Conservation (phyloP, 2,888 invertebrate species). For the Blastobasis lacticolella region DNA sequence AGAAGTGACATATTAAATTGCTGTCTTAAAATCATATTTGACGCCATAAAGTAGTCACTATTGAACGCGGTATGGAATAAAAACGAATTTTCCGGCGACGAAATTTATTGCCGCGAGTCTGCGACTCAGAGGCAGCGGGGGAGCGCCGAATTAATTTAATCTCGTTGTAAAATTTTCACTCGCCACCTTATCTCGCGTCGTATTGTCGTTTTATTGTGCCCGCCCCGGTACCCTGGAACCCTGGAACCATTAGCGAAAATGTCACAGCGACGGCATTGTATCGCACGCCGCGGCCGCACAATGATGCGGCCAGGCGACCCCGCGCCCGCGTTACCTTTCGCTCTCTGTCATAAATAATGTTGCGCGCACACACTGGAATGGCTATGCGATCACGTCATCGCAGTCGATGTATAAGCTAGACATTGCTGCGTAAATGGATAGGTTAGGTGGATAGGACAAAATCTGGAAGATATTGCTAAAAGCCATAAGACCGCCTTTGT, state of each 20-base stretch:
- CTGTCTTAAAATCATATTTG: too few species aligned
- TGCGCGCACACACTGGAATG: slow-evolving; percentile 34
- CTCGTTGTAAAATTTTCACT: slow-evolving; percentile 70
- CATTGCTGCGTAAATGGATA: too few species aligned
- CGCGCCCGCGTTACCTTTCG: slow-evolving; percentile 56
- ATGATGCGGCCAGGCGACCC: slow-evolving; percentile 65
- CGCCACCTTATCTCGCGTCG: slow-evolving; percentile 70
- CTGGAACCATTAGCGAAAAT: slow-evolving; percentile 73
- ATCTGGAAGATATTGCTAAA: too few species aligned
- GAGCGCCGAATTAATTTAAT: slow-evolving; percentile 60
- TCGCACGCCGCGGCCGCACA: slow-evolving; percentile 62
- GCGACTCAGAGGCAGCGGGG: slow-evolving; percentile 11
- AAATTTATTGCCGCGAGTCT: neutral
- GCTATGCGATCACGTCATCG: too few species aligned
- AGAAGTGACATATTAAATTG: too few species aligned
- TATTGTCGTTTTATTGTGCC: slow-evolving; percentile 73
- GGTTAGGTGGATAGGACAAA: too few species aligned
- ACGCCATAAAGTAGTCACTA: too few species aligned
- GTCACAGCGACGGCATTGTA: slow-evolving; percentile 70
- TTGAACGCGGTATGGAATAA: too few species aligned
- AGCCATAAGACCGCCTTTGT: too few species aligned
- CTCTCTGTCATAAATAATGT: slow-evolving; percentile 61
- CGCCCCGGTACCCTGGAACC: slow-evolving; percentile 53
- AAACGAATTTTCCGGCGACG: too few species aligned
- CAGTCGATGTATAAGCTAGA: too few species aligned